Evolutionary conservation across 2,888 invertebrate species (phyloP).

Genomic region (Escarpia spicata): DNA sequence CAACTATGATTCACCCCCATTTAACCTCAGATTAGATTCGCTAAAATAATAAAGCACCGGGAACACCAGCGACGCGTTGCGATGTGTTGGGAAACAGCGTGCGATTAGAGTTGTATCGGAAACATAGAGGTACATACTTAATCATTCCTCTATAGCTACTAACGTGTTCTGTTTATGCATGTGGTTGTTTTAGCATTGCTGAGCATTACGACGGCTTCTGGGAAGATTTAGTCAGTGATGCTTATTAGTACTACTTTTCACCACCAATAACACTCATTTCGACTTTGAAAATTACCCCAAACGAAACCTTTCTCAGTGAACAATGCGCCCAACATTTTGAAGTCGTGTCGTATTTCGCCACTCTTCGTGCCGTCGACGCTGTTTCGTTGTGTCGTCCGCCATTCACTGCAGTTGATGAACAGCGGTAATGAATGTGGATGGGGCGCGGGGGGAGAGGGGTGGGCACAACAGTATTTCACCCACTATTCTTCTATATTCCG

Average conservation of each 20-base stretch:
- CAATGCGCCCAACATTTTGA: not conserved
- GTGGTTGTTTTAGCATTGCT: not conserved
- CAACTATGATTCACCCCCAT: not conserved
- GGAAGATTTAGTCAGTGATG: not conserved
- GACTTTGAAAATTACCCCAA: not conserved
- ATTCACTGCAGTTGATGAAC: not conserved
- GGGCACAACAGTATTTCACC: too few species aligned
- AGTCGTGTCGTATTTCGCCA: not conserved
- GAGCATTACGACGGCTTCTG: not conserved
- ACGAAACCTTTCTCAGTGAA: not conserved
- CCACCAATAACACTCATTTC: not conserved
- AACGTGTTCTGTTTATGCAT: too few species aligned
- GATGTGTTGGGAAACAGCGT: too few species aligned
- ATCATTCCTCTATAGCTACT: too few species aligned
- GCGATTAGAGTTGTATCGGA: too few species aligned
- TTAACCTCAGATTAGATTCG: slow-evolving; percentile 11
- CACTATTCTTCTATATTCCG: too few species aligned
- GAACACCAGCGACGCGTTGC: not conserved
- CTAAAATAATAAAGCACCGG: not conserved
- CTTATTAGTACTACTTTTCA: not conserved
- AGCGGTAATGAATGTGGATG: too few species aligned
- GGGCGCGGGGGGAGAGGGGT: too few species aligned
- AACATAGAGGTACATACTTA: too few species aligned
- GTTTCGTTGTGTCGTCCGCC: not conserved
- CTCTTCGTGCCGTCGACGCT: not conserved